Percentiles rank a stretch among this genome's conserved stretches.
Evolutionary conservation across 1,140 invertebrate genomes (phyloP).

Genomic region (Uloborus diversus): DNA sequence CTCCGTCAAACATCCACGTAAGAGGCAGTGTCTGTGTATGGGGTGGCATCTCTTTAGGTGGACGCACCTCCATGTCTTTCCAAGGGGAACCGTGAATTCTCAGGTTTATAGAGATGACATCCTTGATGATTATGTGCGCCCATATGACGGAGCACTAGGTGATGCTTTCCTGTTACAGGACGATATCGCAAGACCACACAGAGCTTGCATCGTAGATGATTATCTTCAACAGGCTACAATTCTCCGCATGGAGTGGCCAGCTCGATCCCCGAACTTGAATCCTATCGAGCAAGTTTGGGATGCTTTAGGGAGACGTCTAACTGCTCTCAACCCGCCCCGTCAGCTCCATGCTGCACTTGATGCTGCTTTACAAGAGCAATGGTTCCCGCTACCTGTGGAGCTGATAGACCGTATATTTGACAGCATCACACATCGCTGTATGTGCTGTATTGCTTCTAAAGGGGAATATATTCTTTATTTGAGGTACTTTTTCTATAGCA

Average conservation of each 20-base stretch:
- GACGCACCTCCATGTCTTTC: background rate
- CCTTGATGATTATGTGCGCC: background rate
- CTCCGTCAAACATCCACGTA: background rate
- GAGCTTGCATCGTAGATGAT: background rate
- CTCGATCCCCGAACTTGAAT: background rate
- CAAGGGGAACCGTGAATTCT: background rate
- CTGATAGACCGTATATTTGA: too few species aligned
- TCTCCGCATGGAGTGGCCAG: background rate
- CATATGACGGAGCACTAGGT: background rate
- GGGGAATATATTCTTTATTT: too few species aligned
- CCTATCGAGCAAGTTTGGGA: too few species aligned
- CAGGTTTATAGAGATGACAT: background rate
- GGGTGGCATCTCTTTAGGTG: background rate
- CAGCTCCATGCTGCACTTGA: too few species aligned
- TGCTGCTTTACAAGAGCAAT: too few species aligned
- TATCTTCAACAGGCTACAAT: background rate
- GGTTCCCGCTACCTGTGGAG: too few species aligned
- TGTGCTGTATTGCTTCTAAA: too few species aligned
- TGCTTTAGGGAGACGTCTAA: too few species aligned
- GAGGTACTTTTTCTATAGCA: too few species aligned
- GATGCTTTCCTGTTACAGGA: background rate
- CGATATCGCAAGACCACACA: background rate
- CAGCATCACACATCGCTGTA: too few species aligned
- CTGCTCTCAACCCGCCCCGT: too few species aligned
- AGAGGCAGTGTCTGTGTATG: background rate